A percentile compares a stretch with the other conserved stretches of the same genome.
Conservation (phyloP, 2,113 vertebrate genomes). For the Anguilla japonica region DNA sequence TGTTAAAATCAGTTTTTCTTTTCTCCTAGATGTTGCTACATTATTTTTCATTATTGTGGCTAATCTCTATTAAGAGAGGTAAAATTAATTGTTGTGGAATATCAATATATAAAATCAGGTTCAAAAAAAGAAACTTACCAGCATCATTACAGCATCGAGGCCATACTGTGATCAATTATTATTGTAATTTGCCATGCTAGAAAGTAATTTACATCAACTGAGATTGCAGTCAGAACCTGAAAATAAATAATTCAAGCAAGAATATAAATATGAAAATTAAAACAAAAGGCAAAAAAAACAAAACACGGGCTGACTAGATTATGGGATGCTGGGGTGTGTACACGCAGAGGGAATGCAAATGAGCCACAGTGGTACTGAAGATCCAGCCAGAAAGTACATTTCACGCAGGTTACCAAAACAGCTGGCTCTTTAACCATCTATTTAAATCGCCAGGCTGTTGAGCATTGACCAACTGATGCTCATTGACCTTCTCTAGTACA, state of each 20-base stretch:
- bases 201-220: not conserved
- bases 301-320: not conserved
- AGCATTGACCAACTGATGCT: not conserved
- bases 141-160: not conserved
- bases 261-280: not conserved
- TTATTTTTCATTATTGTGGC: not conserved
- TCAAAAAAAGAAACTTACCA: not conserved
- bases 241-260: not conserved
- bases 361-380: not conserved
- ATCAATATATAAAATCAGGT: not conserved
- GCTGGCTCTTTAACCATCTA: not conserved
- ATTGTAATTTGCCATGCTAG: not conserved
- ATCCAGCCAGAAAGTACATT: not conserved
- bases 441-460: not conserved
- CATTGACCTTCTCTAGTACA: not conserved
- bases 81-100: not conserved
- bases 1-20: not conserved
- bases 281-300: not conserved
- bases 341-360: not conserved
- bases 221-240: not conserved
- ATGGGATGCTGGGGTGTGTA: not conserved
- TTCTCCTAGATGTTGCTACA: not conserved
- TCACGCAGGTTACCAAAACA: not conserved
- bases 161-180: conserved; percentile 5
- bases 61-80: not conserved